Evolutionary conservation across 2,113 vertebrate species (phyloP), one percentile per base, ranked within the genome.

Genomic region (Bufo bufo): DNA sequence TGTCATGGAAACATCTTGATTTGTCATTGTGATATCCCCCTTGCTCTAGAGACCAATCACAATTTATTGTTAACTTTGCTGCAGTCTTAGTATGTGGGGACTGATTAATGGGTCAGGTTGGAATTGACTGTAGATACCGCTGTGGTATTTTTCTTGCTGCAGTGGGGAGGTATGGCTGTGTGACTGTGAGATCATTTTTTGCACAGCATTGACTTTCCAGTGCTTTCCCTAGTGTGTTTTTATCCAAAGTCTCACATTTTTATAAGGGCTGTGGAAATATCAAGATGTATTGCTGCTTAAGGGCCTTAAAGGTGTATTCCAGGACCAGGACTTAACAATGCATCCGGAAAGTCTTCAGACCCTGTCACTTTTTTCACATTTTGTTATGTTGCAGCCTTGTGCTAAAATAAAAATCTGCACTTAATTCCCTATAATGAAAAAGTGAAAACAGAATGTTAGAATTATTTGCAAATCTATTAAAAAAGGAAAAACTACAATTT

Each of bases 101-200:
- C 47, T 78, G 77, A 78, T 78, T 3, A 54, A 78, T 78, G 50
- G 77, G 50, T 20, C 77, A 23, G 50, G 20, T 50, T 23, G 50
- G 19, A 52, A 78, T 78, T 54, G 77, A 54, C 50, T 56, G 10
- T 78, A 54, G 49, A 56, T n/a, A 54, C 50, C 1, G 12, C 77
- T 54, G n/a, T 77, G 75, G 43, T 78, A 78, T 78, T 56, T 78
- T 54, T 23, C 52, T 78, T 78, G 5, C 77, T 56, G 50, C 77
- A 54, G 49, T 54, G 56, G 77, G 56, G 77, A 78, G 23, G 4
- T 54, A 20, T 78, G 52, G n/a, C 5, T n/a, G 50, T 78, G 17
- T 54, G 77, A 78, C 17, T 11, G n/a, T 50, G 19, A 77, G 8
- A 78, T 9, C 12, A 50, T 20, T 23, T 54, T 78, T 54, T 56